Evolutionary conservation across 2,888 invertebrate species (phyloP).

Genomic region (Calameuta filiformis): DNA sequence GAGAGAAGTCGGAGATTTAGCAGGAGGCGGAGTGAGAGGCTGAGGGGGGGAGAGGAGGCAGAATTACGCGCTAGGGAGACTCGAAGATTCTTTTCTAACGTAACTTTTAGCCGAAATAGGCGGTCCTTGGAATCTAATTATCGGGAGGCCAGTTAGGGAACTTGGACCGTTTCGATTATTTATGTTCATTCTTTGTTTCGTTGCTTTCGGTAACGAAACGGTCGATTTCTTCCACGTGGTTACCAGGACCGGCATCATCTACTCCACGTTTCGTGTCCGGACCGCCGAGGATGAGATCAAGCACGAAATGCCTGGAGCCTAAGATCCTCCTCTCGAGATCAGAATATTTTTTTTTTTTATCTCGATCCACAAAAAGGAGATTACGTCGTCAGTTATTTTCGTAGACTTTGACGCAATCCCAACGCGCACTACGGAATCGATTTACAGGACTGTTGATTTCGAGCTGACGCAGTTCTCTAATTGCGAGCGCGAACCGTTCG

Average conservation of each 20-base stretch:
- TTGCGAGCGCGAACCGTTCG: not conserved
- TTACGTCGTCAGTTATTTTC: not conserved
- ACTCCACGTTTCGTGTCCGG: not conserved
- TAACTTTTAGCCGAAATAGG: conserved; percentile 48
- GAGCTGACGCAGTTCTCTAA: not conserved
- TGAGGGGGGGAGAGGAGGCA: conserved; percentile 11
- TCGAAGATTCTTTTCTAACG: conserved; percentile 46
- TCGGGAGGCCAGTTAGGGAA: conserved; percentile 44
- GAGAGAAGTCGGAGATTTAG: conserved; percentile 17
- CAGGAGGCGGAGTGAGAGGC: not conserved
- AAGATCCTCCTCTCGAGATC: not conserved
- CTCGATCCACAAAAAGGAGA: not conserved
- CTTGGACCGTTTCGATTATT: conserved; percentile 42
- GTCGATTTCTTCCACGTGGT: not conserved
- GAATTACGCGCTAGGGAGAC: not conserved
- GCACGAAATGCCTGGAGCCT: not conserved
- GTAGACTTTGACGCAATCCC: not conserved
- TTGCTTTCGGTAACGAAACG: not conserved
- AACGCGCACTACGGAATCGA: not conserved
- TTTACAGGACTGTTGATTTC: not conserved
- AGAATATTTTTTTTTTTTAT: not conserved
- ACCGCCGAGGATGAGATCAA: not conserved
- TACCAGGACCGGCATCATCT: not conserved
- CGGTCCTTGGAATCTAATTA: conserved; percentile 55
- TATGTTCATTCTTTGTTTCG: conserved; percentile 49